phyloP scores from a whole-genome alignment of 2,797 vertebrate species.

The Oryzias sinensis region DNA sequence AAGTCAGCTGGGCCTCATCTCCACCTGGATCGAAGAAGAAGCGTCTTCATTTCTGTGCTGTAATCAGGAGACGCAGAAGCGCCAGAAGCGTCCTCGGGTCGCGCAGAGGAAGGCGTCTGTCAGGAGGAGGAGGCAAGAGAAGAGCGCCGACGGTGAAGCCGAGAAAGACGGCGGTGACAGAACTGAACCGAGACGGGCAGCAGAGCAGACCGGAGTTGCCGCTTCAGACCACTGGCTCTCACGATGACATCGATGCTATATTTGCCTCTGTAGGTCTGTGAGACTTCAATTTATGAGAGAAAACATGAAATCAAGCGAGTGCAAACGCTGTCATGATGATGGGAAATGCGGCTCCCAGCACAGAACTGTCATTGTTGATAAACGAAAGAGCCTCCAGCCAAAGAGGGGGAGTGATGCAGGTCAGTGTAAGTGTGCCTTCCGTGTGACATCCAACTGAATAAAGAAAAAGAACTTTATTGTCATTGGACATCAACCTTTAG shows the following conservation, averaged over 20 bases:
- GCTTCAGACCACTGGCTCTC: not conserved
- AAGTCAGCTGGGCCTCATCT: slow-evolving; percentile 41
- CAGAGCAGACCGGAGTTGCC: not conserved
- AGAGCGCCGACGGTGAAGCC: not conserved
- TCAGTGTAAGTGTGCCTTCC: too few relatives aligned
- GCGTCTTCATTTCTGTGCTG: slow-evolving; percentile 4
- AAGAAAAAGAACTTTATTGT: too few relatives aligned
- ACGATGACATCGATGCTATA: slow-evolving; percentile 77
- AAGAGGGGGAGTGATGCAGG: too few relatives aligned
- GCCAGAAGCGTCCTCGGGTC: slow-evolving; percentile 21
- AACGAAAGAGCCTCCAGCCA: too few relatives aligned
- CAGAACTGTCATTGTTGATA: too few relatives aligned
- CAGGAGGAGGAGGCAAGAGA: slow-evolving; percentile 4
- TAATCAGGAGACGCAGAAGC: slow-evolving; percentile 2
- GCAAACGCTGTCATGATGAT: too few relatives aligned
- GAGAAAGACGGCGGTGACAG: not conserved
- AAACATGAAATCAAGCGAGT: not conserved
- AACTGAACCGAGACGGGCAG: not conserved
- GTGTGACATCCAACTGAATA: too few relatives aligned
- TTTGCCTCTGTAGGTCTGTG: slow-evolving; percentile 70
- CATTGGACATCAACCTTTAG: too few relatives aligned
- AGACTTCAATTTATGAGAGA: slow-evolving; percentile 17
- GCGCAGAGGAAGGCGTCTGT: slow-evolving; percentile 16
- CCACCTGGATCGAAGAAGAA: slow-evolving; percentile 14
- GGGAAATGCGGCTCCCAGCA: too few relatives aligned